Conservation (phyloP, 2,113 vertebrate species). For the Chaetodon auriga region DNA sequence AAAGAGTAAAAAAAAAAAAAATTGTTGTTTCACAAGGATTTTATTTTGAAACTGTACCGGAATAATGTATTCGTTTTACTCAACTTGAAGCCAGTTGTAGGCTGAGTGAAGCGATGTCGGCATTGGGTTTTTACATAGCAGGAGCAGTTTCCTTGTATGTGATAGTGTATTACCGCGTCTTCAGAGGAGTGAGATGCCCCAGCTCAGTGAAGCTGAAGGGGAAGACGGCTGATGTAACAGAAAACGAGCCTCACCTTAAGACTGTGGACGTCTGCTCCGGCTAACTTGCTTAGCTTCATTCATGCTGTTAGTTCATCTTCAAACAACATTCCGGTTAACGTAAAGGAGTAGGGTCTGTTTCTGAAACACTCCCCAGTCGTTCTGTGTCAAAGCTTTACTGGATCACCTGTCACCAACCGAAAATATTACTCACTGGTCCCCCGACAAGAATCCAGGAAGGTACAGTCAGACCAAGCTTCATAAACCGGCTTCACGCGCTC, state of each 20-base stretch:
- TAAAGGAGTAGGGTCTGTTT: background rate
- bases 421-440: background rate
- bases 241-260: conserved; percentile 70
- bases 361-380: background rate
- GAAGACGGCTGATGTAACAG: conserved; percentile 91
- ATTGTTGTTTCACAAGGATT: background rate
- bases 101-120: conserved; percentile 56
- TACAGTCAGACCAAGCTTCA: background rate
- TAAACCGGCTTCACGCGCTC: background rate
- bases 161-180: conserved; percentile 84
- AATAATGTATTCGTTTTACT: background rate
- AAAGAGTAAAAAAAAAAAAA: background rate
- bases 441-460: background rate
- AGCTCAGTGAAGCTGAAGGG: conserved; percentile 81
- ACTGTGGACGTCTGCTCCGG: background rate
- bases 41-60: conserved; percentile 14
- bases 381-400: background rate
- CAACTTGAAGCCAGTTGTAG: accelerated
- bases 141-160: conserved; percentile 80
- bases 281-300: background rate
- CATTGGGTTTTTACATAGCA: conserved; percentile 39
- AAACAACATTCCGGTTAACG: background rate
- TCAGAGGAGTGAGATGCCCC: conserved; percentile 76
- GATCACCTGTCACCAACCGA: background rate
- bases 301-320: background rate